phyloP scores from a whole-genome alignment of 2,888 invertebrate genomes.

The Eupeodes latifasciatus region DNA sequence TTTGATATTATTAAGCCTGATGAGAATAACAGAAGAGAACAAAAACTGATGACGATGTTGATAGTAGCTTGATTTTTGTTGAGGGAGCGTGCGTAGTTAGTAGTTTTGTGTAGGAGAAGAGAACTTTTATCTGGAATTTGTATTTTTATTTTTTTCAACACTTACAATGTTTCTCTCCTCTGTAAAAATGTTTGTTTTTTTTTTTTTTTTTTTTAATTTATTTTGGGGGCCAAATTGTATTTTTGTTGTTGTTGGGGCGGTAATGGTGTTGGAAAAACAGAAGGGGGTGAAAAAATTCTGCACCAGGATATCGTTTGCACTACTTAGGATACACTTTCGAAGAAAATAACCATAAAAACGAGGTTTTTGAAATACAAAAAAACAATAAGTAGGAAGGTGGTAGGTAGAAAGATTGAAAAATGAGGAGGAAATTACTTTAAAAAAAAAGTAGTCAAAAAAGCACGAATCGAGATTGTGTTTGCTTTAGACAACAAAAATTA shows the following conservation, averaged over 20 bases:
- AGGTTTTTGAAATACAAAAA: not conserved
- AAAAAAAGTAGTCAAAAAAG: constrained; percentile 24
- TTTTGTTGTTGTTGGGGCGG: constrained; percentile 10
- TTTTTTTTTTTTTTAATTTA: constrained; percentile 30
- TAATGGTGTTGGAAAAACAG: not conserved
- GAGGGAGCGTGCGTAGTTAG: constrained; percentile 73
- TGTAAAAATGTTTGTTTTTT: not conserved
- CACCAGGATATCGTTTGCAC: constrained; percentile 67
- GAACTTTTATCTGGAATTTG: constrained; percentile 51
- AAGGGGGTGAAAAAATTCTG: constrained; percentile 17
- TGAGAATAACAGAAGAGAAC: constrained; percentile 47
- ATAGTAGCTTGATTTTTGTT: constrained; percentile 45
- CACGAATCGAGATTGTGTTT: constrained; percentile 32
- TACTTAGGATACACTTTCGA: constrained; percentile 51
- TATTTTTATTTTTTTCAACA: constrained; percentile 24
- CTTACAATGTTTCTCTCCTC: constrained; percentile 27
- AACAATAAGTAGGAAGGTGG: too few species aligned
- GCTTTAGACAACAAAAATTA: not conserved
- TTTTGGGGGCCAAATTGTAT: constrained; percentile 28
- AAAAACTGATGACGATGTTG: constrained; percentile 46
- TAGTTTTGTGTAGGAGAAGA: constrained; percentile 59
- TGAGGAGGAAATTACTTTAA: constrained; percentile 46
- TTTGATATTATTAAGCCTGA: constrained; percentile 49
- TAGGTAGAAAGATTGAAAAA: not conserved
- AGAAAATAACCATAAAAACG: not conserved